A percentile compares a stretch with the other conserved stretches of the same genome.
Conservation (phyloP, 2,888 invertebrate genomes). For the Drosophila silvestris region DNA sequence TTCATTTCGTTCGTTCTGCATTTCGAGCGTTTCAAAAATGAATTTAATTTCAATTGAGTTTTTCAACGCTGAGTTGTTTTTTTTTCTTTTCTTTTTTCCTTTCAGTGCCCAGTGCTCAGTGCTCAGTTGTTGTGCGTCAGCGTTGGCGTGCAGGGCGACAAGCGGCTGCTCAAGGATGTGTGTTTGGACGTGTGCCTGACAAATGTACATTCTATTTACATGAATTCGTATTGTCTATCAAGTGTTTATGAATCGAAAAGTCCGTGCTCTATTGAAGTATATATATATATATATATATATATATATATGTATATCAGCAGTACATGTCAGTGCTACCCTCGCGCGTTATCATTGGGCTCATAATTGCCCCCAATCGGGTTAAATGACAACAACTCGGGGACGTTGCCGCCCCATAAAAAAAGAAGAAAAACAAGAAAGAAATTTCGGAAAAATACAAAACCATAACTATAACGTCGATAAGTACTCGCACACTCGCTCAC, state of each 20-base stretch:
- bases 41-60: slow-evolving; percentile 57
- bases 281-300: background rate
- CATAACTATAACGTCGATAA: slow-evolving; percentile 29
- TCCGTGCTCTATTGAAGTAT: slow-evolving; percentile 29
- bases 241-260: slow-evolving; percentile 37
- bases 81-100: slow-evolving; percentile 29
- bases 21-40: slow-evolving; percentile 57
- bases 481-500: slow-evolving; percentile 40
- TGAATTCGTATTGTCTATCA: slow-evolving; percentile 44
- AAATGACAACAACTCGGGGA: slow-evolving; percentile 63
- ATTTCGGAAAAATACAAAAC: background rate
- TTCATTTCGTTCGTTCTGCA: slow-evolving; percentile 51
- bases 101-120: slow-evolving; percentile 32
- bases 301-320: slow-evolving; percentile 23
- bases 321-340: slow-evolving; percentile 9
- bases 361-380: slow-evolving; percentile 82
- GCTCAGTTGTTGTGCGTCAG: slow-evolving; percentile 68
- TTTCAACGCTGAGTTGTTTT: slow-evolving; percentile 40
- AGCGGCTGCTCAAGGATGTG: slow-evolving; percentile 40
- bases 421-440: slow-evolving; percentile 7
- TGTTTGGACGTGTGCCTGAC: slow-evolving; percentile 26
- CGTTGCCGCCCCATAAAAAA: slow-evolving; percentile 55
- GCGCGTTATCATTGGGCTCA: slow-evolving; percentile 66
- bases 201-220: slow-evolving; percentile 26
- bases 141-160: slow-evolving; percentile 57